Evolutionary conservation across 2,113 vertebrate species (phyloP), one percentile per base, ranked within the genome.

Genomic region (Perca fluviatilis): DNA sequence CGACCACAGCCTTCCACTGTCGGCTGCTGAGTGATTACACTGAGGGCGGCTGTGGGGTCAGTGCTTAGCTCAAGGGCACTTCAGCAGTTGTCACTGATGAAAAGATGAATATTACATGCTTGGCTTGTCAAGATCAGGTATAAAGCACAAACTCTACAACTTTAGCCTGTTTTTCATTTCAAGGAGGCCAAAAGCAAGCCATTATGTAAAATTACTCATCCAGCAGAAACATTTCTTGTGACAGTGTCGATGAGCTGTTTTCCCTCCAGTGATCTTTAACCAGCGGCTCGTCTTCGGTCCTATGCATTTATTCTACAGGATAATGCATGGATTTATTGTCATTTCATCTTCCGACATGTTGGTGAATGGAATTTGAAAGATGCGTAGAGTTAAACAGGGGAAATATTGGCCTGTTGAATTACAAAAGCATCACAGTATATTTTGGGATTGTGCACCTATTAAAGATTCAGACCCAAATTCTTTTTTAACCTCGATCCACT

Each of bases 61-160:
- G 72, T 74, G 88, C 74, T 87, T 81, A 75, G 91, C 90, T 92
- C 86, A 91, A 92, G 91, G 92, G 90, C 89, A 82, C 88, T 89
- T 82, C 70, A 83, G 87, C 51, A 82, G 83, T 81, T 60, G 73
- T 33, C 70, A 83, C 62, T 54, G 67, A 82, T 63, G 73, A 84
- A 73, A 82, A 78, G 78, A 40, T 79, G 75, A 62, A 82, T 70
- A 70, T 87, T 76, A 75, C 77, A 70, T 66, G 73, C 86, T 66
- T 74, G 79, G 68, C 70, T 82, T 53, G 54, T 63, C 40, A n/a
- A 25, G 56, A 79, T 83, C 77, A 74, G 73, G 75, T 40, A 11
- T 60, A n/a, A 74, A 77, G 73, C 61, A 12, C 25, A 75, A 77
- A 56, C 67, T 73, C 56, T 65, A 5, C 15, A 23, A 14, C 53